These are phyloP conservation scores for Uropsilus gracilis DNA, from an alignment of 2,113 vertebrate species.

Conservation along the genomic window DNA sequence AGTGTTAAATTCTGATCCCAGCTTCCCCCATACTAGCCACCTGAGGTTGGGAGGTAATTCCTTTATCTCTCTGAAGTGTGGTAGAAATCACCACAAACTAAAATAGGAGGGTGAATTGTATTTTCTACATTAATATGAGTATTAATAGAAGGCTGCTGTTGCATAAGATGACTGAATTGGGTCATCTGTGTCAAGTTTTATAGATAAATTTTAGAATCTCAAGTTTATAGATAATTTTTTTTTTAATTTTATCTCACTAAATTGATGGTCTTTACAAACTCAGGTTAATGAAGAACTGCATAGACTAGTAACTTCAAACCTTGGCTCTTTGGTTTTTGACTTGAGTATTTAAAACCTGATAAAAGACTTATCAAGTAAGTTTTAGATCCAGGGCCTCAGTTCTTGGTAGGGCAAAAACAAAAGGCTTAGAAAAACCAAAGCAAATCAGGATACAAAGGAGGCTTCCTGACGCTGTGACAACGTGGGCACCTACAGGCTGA, in stretches of 20 bases:
- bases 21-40: background rate
- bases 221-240: background rate
- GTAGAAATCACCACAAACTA: background rate
- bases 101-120: rapidly evolving
- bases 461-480: background rate
- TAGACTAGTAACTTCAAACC: background rate
- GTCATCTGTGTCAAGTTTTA: background rate
- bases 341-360: background rate
- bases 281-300: background rate
- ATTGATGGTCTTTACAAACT: background rate
- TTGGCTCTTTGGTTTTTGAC: background rate
- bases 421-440: background rate
- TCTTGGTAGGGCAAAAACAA: too few species aligned
- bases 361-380: background rate
- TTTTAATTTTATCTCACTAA: background rate
- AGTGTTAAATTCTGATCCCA: background rate
- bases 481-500: too few species aligned
- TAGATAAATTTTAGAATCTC: background rate
- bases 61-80: background rate
- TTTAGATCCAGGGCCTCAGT: too few species aligned
- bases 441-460: background rate
- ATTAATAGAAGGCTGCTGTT: background rate
- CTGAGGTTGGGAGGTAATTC: too few species aligned
- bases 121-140: background rate
- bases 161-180: background rate